Base-by-base conservation (phyloP, 2,888 invertebrate species). In the Cephus pulcher region DNA sequence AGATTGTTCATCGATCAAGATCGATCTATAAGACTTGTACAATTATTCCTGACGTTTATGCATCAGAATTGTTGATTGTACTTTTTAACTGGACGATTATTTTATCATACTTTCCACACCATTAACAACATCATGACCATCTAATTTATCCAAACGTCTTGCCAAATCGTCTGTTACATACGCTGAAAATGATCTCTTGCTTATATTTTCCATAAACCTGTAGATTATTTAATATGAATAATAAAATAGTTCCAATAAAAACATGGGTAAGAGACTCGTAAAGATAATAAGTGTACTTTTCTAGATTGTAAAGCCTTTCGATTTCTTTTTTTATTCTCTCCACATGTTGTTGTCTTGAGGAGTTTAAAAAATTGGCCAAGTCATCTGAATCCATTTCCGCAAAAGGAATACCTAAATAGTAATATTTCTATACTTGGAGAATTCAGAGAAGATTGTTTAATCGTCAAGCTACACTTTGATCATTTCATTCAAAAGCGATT, bases 181-280 rank as follows among this genome's bases (percentile, higher is more conserved):
- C 0, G 80, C 79, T 34, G 76, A 75, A 74, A 84, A 84, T 70
- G 74, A 76, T 70, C 75, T 71, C 34, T 37, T 78, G 40, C 80
- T 75, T n/a, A 84, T 40, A 34, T 82, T 78, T 75, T 81, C 79
- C 84, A 84, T 81, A n/a, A 84, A 82, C 77, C 84, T 84, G 77
- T 0, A 30, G n/a, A 56, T 56, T 56, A 56, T 56, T 56, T 34
- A 9, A 73, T 35, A 75, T 12, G 23, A 35, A 56, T 73, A 73
- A 35, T 23, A 9, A 56, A 23, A 56, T 56, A 56, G 9, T 56
- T 56, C 23, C 15, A 23, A 56, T 9, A 23, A 23, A 23, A 23
- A 23, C 40, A 32, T 75, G 11, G 32, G 1, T 68, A 11, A 15
- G 15, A 33, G 12, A 35, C 32, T 74, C 15, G 12, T 40, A 37